Base-by-base conservation (phyloP, 1,140 invertebrate genomes). In the Probaryconus sp. region DNA sequence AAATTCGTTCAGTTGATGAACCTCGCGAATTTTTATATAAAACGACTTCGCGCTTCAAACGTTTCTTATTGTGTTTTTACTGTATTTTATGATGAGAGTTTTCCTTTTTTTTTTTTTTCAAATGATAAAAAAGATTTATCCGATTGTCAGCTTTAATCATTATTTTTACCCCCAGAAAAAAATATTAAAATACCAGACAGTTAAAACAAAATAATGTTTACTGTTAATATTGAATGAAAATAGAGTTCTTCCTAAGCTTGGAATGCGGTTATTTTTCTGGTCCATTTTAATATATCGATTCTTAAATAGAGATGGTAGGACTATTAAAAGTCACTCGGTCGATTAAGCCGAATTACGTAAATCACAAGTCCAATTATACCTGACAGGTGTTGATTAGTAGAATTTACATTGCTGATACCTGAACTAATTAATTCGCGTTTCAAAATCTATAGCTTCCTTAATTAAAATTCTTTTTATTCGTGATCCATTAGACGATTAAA, bases 31-130 rank as follows among this genome's bases (percentile, higher is more conserved):
- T 51, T n/a, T n/a, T 20, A 24, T 37, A 24, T 51, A 37, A 51
- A 37, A 21, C 47, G 20, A 40, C 50, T 53, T 53, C 10, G 40
- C 50, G 50, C 50, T 53, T 53, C 50, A 40, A 53, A 38, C 40
- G 33, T 53, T 50, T 35, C 47, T 50, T 50, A 50, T 50, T 50
- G 47, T 17, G 24, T n/a, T n/a, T 50, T 35, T 50, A 18, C 10
- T 13, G 17, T 37, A 16, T 50, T 50, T 50, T 28, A 35, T 24
- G 47, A 50, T 18, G 35, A 50, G 21, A 50, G 28, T 38, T 53
- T 55, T 17, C 31, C 35, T 30, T 55, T 17, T 5, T 21, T n/a
- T n/a, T n/a, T n/a, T n/a, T n/a, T n/a, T n/a, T n/a, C n/a, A n/a
- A n/a, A n/a, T n/a, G n/a, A n/a, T n/a, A n/a, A 4, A 30, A 30